phyloP scores from a whole-genome alignment of 1,140 invertebrate species.

The Diplogasteroides magnus region DNA sequence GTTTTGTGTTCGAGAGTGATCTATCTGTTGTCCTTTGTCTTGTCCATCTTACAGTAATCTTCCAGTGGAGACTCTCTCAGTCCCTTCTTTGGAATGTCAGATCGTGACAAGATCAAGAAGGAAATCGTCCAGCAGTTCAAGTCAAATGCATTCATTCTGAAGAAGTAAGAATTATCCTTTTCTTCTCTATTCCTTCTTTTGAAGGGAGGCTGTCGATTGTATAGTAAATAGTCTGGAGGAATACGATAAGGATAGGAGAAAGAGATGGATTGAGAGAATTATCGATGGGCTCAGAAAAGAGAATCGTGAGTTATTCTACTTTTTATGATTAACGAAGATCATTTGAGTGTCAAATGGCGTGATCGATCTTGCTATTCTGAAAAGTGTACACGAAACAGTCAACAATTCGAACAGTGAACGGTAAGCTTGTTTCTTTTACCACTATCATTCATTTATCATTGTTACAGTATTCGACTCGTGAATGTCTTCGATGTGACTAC shows the following conservation, averaged over 20 bases:
- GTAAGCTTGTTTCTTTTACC: neutral
- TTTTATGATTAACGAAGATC: neutral
- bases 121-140: slow-evolving; percentile 16
- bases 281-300: slow-evolving; percentile 19
- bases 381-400: neutral
- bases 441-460: slow-evolving; percentile 13
- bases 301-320: slow-evolving; percentile 17
- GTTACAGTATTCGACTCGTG: slow-evolving; percentile 3
- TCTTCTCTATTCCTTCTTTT: slow-evolving; percentile 2
- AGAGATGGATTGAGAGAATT: slow-evolving; percentile 22
- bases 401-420: neutral
- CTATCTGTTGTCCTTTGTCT: no score
- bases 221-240: slow-evolving; percentile 11
- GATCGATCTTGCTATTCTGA: neutral
- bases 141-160: slow-evolving; percentile 15
- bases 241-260: slow-evolving; percentile 17
- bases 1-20: no score
- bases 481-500: slow-evolving; percentile 9
- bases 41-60: no score
- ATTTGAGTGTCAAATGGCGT: no score
- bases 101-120: slow-evolving; percentile 1
- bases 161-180: slow-evolving; percentile 10
- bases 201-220: slow-evolving; percentile 29
- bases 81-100: no score
- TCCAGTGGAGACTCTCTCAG: no score